A percentile compares a stretch with the other conserved stretches of the same genome.
Conservation (phyloP, 2,797 vertebrate species). For the Chaenodraco wilsoni region DNA sequence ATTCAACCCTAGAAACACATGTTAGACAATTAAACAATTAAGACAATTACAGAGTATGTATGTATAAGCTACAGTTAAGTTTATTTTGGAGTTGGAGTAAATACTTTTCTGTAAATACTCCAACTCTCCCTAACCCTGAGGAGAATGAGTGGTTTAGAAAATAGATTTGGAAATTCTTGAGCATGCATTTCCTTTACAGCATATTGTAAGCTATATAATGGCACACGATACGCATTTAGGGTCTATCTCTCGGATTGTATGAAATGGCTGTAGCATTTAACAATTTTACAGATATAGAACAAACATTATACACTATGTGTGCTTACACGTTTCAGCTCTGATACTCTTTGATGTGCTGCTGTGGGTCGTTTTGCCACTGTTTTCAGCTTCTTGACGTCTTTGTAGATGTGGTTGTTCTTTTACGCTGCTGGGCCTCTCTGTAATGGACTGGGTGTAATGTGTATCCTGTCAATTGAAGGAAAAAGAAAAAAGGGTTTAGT, state of each 20-base stretch:
- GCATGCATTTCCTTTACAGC: not conserved
- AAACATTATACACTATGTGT: not conserved
- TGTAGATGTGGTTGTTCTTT: slow-evolving; percentile 6
- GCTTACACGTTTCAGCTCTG: not conserved
- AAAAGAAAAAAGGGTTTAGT: slow-evolving; percentile 16
- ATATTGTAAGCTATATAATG: not conserved
- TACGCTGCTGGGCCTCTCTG: not conserved
- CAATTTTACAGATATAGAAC: not conserved
- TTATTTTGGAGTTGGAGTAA: not conserved
- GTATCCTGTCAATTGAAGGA: slow-evolving; percentile 13
- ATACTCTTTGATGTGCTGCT: slow-evolving; percentile 11
- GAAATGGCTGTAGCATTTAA: not conserved
- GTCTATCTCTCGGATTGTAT: not conserved
- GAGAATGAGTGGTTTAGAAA: not conserved
- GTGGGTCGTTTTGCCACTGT: slow-evolving; percentile 9
- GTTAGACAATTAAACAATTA: not conserved
- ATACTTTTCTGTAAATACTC: too few relatives aligned
- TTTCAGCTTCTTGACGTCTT: slow-evolving; percentile 16
- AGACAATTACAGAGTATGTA: not conserved
- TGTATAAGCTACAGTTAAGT: not conserved
- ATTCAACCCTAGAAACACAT: not conserved
- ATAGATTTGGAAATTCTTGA: not conserved
- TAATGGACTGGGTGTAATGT: slow-evolving; percentile 27
- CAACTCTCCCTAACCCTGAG: not conserved
- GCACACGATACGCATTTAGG: not conserved